Percentiles rank a stretch among this genome's conserved stretches.
phyloP scores from a whole-genome alignment of 2,797 vertebrate genomes.

The Graptemys geographica region DNA sequence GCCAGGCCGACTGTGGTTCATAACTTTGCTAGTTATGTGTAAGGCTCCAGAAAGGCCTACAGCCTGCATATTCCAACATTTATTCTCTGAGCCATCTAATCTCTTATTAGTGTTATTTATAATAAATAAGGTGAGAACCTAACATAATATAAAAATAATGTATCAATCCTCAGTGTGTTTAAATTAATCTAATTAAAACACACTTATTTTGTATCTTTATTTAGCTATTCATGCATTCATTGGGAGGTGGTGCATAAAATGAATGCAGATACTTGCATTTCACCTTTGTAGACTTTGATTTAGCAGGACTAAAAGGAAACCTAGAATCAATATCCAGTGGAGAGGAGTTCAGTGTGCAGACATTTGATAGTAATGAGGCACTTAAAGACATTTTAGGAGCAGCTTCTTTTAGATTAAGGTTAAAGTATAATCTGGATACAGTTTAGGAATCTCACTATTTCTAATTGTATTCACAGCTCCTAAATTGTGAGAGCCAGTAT shows the following conservation, averaged over 20 bases:
- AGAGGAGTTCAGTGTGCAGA: fast-evolving
- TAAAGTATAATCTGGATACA: not conserved
- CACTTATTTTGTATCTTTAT: not conserved
- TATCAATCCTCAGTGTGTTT: not conserved
- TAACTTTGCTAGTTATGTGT: not conserved
- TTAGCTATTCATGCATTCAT: not conserved
- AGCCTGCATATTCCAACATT: not conserved
- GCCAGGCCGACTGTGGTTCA: not conserved
- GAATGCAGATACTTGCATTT: not conserved
- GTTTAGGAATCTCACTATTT: constrained; percentile 28
- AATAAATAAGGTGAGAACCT: not conserved
- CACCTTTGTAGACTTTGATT: not conserved
- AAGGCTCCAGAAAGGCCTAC: not conserved
- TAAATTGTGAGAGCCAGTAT: constrained; percentile 10
- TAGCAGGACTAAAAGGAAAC: not conserved
- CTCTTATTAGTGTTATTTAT: not conserved
- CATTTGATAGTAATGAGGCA: fast-evolving
- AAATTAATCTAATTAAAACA: not conserved
- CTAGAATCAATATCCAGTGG: not conserved
- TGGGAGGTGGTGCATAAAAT: not conserved
- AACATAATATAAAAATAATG: not conserved
- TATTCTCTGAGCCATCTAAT: not conserved
- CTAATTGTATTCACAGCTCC: constrained; percentile 39
- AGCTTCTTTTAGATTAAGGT: constrained; percentile 24
- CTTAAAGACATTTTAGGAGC: not conserved